A percentile compares a stretch with the other conserved stretches of the same genome.
Evolutionary conservation across 2,888 invertebrate species (phyloP).

Genomic region (Tillus elongatus): DNA sequence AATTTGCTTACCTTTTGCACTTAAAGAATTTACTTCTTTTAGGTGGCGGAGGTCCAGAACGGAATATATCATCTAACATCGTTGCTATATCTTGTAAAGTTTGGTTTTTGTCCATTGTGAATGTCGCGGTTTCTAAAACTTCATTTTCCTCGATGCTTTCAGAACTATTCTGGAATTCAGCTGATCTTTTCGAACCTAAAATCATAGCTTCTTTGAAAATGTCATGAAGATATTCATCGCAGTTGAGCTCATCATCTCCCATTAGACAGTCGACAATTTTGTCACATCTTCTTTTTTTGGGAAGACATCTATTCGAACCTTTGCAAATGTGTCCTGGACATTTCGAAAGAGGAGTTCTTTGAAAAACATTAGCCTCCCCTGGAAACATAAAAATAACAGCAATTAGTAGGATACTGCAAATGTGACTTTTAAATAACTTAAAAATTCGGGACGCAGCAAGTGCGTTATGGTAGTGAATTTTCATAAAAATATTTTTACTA

Average conservation of each 20-base stretch:
- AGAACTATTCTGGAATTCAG: neutral
- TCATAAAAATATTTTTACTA: too few species aligned
- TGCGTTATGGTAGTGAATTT: too few species aligned
- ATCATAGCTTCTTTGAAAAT: constrained; percentile 28
- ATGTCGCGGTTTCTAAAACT: constrained; percentile 11
- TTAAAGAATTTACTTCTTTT: too few species aligned
- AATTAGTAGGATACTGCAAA: too few species aligned
- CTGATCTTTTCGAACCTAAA: constrained; percentile 16
- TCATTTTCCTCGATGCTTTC: constrained; percentile 5
- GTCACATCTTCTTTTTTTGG: constrained; percentile 59
- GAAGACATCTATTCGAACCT: constrained; percentile 57
- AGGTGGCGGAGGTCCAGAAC: too few species aligned
- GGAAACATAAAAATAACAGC: constrained; percentile 25
- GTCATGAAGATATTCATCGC: constrained; percentile 41
- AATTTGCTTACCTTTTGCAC: too few species aligned
- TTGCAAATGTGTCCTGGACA: constrained; percentile 70
- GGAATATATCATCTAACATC: too few species aligned
- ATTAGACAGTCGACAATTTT: constrained; percentile 65
- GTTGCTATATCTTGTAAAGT: too few species aligned
- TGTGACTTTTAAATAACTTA: too few species aligned
- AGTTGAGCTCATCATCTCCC: constrained; percentile 72
- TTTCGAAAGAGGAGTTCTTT: constrained; percentile 46
- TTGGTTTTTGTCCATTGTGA: too few species aligned
- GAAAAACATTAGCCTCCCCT: constrained; percentile 45
- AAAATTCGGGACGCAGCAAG: too few species aligned